Evolutionary conservation across 2,797 vertebrate species (phyloP).

Genomic region (Xenentodon cancila): DNA sequence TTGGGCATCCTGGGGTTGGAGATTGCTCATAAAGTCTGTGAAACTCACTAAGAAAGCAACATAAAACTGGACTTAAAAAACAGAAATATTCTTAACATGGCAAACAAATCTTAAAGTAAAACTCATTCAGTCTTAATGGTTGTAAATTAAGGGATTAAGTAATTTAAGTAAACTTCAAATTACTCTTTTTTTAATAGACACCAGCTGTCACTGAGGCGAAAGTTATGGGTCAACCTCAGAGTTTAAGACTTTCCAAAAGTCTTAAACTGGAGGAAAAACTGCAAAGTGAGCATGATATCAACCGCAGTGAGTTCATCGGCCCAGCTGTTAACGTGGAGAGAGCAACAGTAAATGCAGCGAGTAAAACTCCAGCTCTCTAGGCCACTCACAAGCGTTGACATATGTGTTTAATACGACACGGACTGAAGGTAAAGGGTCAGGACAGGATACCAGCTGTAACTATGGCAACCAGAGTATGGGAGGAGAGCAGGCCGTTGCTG

Average conservation of each 20-base stretch:
- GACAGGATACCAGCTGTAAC: slow-evolving; percentile 22
- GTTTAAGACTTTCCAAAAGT: neutral
- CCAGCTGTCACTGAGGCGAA: neutral
- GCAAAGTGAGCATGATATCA: neutral
- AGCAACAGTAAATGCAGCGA: neutral
- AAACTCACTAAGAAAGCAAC: too few relatives aligned
- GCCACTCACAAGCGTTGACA: neutral
- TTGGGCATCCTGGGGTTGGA: neutral
- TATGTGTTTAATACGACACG: neutral
- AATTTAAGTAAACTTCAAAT: neutral
- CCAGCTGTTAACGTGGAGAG: slow-evolving; percentile 6
- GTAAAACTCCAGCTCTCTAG: too few relatives aligned
- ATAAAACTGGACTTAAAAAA: neutral
- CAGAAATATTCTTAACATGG: neutral
- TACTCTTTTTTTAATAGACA: neutral
- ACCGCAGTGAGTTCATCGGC: neutral
- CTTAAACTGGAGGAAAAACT: neutral
- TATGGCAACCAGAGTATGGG: slow-evolving; percentile 28
- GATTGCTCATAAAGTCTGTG: neutral
- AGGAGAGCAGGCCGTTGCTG: slow-evolving; percentile 17
- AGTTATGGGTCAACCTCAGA: neutral
- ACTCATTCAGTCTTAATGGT: neutral
- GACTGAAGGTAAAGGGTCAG: slow-evolving; percentile 32
- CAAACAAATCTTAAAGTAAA: neutral
- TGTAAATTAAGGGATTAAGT: neutral